Evolutionary conservation across 2,888 invertebrate species (phyloP), one percentile per base, ranked within the genome.

Genomic region (Drosophila prostipennis): DNA sequence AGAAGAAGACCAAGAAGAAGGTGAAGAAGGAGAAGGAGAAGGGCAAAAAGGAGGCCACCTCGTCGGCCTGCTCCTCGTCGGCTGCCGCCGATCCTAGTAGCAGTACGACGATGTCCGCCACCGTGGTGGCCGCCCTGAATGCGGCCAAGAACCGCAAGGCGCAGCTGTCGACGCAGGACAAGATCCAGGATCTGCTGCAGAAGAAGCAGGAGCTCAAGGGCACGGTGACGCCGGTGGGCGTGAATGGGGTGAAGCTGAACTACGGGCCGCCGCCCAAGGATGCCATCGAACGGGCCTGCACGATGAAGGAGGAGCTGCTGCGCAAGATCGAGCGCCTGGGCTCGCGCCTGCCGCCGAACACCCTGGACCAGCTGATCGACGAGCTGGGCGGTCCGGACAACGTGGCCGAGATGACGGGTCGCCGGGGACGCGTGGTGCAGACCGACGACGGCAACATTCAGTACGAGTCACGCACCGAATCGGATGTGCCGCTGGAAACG

Each of bases 341-440:
- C 6, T 95, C 96, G 1, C 94, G 94, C 23, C 93, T 99, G 78
- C 99, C 99, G 6, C 97, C 99, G 40, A 99, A 99, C 92, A 99
- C 99, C 1, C 93, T 99, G 46, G 99, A 99, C 93, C 98, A 99
- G 91, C 94, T 99, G 11, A 99, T 99, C 75, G 99, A 99, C 92
- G 98, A 98, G 90, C 94, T 99, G 10, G 99, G 99, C 51, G 99
- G 99, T 1, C 97, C 99, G 0, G 98, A 98, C 80, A 97, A 97
- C 92, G 99, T 99, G 0, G 99, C 99, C 0, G 99, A 99, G 95
- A 99, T 99, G 99, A 99, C 99, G 0, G 99, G 99, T 0, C 94
- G 99, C 56, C 98, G 98, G 89, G 98, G 98, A 0, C 93, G 94
- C 59, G 98, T 99, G 39, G 97, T 98, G 2, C 97, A 97, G 89